Base-by-base conservation (phyloP, 1,140 invertebrate genomes). In the Microplitis demolitor region DNA sequence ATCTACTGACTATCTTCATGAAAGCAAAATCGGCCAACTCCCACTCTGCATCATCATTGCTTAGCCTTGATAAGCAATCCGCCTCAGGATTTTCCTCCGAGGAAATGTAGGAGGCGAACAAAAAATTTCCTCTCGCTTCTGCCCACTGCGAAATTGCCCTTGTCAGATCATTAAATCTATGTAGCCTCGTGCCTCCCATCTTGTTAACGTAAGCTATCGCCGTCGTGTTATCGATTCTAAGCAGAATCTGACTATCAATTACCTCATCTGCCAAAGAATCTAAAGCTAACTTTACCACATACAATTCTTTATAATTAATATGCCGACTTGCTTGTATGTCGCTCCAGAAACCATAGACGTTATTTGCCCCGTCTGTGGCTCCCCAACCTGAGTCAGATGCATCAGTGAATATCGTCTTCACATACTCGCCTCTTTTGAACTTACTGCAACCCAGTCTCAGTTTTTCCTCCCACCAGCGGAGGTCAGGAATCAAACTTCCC, bases 231-330 rank as follows among this genome's bases (percentile, higher is more conserved):
- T 54, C 51, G 3, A 54, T 54, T 54, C 14, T 13, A 3, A 54
- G 11, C 3, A 54, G 51, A 11, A 54, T 54, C 14, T 54, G 51
- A 4, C 11, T n/a, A 4, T 13, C 14, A n/a, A 13, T 13, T 13
- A 16, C 51, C 11, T 54, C 14, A 4, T 4, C 51, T 54, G 78
- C 71, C 69, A 71, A 83, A 13, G 80, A 83, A 76, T 83, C 78
- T 11, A 74, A 24, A 56, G 53, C 33, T 63, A 74, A 78, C 39
- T 74, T 60, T 8, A 37, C 60, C 54, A 16, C 67, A 3, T 50
- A 63, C n/a, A 71, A 33, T 63, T 71, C 60, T 35, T 51, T 63
- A 13, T 24, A 71, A 54, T 71, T 71, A 6, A 71, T 71, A 35
- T 71, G 69, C 60, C 39, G 54, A 4, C 14, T 16, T 34, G 0